These are phyloP conservation scores for Siphamia tubifer DNA, from an alignment of 2,113 vertebrate species.

Conservation along the genomic window DNA sequence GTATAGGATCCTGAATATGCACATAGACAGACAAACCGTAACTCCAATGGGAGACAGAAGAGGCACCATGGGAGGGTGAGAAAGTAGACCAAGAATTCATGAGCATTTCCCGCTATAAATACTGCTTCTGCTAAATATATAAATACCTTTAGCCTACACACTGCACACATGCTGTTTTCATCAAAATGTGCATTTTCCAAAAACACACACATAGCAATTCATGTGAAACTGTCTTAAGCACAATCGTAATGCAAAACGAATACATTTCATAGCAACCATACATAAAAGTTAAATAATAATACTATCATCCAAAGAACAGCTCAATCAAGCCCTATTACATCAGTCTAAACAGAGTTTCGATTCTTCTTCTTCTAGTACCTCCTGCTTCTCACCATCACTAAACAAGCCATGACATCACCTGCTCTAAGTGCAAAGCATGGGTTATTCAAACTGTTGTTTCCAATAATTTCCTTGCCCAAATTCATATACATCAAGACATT, in stretches of 20 bases:
- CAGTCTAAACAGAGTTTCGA: conserved; percentile 30
- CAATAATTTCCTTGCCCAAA: conserved; percentile 15
- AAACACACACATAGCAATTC: not conserved
- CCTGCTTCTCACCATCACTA: conserved; percentile 30
- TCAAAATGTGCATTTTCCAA: conserved; percentile 1
- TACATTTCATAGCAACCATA: conserved; percentile 1
- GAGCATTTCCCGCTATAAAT: conserved; percentile 64
- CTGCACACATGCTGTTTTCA: not conserved
- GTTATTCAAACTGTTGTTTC: conserved; percentile 30
- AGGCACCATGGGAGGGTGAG: conserved; percentile 55
- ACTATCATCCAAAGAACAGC: conserved; percentile 33
- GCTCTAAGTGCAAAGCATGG: conserved; percentile 10
- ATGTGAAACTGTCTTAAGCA: conserved; percentile 5
- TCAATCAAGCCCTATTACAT: conserved; percentile 46
- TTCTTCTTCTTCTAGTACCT: conserved; percentile 25
- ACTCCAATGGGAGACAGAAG: conserved; percentile 58
- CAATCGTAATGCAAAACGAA: conserved; percentile 2
- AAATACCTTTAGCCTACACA: conserved; percentile 42
- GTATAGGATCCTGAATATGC: conserved; percentile 31
- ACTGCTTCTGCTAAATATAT: conserved; percentile 43
- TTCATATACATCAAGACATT: conserved; percentile 17
- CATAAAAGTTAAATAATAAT: conserved; percentile 29
- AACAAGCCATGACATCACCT: conserved; percentile 45
- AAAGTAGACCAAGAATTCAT: conserved; percentile 68
- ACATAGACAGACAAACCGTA: conserved; percentile 51